Evolutionary conservation across 2,888 invertebrate species (phyloP).

Genomic region (Camponotus fellah): DNA sequence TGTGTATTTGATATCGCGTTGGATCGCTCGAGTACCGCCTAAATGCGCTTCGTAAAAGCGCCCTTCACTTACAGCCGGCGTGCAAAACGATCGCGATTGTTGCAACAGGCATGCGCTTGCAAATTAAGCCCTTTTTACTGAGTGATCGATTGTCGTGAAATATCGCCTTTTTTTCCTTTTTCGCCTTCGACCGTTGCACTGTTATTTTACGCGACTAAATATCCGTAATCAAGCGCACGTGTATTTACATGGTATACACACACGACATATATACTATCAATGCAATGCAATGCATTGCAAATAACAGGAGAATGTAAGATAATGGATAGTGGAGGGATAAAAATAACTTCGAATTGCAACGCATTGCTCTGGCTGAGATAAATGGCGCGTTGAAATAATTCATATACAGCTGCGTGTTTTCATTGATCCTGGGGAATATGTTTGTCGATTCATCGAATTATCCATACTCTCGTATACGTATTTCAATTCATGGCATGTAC

Average conservation of each 20-base stretch:
- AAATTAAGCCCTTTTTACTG: conserved; percentile 22
- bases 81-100: conserved; percentile 15
- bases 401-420: neutral
- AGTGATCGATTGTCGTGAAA: neutral
- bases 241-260: neutral
- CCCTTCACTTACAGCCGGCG: conserved; percentile 40
- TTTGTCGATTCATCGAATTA: conserved; percentile 14
- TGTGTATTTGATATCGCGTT: conserved; percentile 57
- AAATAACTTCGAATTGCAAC: neutral
- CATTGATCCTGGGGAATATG: neutral
- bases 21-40: conserved; percentile 52
- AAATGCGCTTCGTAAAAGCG: conserved; percentile 58
- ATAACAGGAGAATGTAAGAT: neutral
- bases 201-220: neutral
- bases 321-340: neutral
- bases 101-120: conserved; percentile 16
- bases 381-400: conserved; percentile 25
- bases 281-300: neutral
- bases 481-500: conserved; percentile 26
- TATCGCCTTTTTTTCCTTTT: neutral
- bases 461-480: neutral
- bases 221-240: neutral
- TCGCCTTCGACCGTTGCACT: neutral
- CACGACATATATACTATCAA: neutral
- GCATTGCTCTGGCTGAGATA: neutral